Percentiles rank a stretch among this genome's conserved stretches.
Evolutionary conservation across 2,888 invertebrate species (phyloP).

Genomic region (Lordiphosa andalusiaca): DNA sequence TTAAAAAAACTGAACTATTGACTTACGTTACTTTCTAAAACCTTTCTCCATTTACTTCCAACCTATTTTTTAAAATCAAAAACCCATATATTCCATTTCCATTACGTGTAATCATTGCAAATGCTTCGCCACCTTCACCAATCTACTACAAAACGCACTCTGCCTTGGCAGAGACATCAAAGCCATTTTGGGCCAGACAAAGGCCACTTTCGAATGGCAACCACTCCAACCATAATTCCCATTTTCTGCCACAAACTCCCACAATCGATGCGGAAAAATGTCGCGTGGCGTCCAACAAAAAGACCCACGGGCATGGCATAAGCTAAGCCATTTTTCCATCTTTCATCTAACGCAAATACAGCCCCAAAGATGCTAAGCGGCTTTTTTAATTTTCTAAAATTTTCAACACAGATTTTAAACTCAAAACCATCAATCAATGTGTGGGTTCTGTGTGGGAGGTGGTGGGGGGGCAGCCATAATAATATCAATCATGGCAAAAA

Average conservation of each 20-base stretch:
- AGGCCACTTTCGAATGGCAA: slow-evolving; percentile 30
- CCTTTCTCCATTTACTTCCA: no score
- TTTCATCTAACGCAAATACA: slow-evolving; percentile 53
- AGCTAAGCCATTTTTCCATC: slow-evolving; percentile 18
- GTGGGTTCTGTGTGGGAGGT: not conserved
- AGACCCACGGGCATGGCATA: slow-evolving; percentile 38
- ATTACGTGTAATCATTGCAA: no score
- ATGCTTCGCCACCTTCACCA: not conserved
- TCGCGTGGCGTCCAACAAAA: slow-evolving; percentile 66
- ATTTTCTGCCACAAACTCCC: slow-evolving; percentile 7
- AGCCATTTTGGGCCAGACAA: slow-evolving; percentile 54
- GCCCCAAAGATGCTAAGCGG: slow-evolving; percentile 51
- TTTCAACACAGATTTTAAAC: slow-evolving; percentile 45
- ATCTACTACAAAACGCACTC: not conserved
- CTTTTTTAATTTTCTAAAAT: slow-evolving; percentile 71
- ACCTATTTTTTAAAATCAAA: no score
- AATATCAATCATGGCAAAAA: slow-evolving; percentile 68
- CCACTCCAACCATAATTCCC: slow-evolving; percentile 19
- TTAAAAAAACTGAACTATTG: no score
- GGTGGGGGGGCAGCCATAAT: slow-evolving; percentile 34
- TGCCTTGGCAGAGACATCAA: slow-evolving; percentile 46
- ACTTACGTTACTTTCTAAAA: no score
- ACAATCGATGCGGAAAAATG: slow-evolving; percentile 64
- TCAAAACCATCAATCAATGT: slow-evolving; percentile 50
- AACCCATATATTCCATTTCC: no score